These are phyloP conservation scores for Triplophysa bombifrons DNA, from an alignment of 2,797 vertebrate genomes.

Conservation along the genomic window DNA sequence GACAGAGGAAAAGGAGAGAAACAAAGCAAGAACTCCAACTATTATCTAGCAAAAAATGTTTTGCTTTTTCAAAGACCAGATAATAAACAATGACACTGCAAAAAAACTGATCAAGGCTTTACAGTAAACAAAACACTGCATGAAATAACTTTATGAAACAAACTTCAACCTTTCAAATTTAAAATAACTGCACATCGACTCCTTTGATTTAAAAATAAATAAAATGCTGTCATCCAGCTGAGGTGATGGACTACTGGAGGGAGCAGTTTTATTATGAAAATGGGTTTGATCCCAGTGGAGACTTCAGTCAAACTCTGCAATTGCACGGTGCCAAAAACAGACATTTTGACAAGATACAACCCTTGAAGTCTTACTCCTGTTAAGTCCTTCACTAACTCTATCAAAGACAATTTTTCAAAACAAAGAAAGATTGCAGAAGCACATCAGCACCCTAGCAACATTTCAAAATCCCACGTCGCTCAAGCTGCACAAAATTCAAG, in stretches of 20 bases:
- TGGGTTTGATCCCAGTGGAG: slow-evolving; percentile 22
- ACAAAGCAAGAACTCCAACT: slow-evolving; percentile 9
- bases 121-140: neutral
- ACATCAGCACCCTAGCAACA: slow-evolving; percentile 7
- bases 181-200: slow-evolving; percentile 25
- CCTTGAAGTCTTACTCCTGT: neutral
- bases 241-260: slow-evolving; percentile 18
- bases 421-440: slow-evolving; percentile 7
- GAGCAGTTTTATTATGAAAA: slow-evolving; percentile 24
- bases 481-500: neutral
- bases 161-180: slow-evolving; percentile 23
- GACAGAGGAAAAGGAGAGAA: neutral
- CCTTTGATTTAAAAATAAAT: slow-evolving; percentile 34
- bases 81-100: neutral
- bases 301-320: slow-evolving; percentile 38
- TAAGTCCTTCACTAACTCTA: slow-evolving; percentile 27
- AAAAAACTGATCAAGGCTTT: neutral
- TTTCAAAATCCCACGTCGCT: neutral
- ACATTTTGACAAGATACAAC: slow-evolving; percentile 35
- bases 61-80: slow-evolving; percentile 9
- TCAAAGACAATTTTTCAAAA: slow-evolving; percentile 24
- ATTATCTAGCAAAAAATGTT: slow-evolving; percentile 16
- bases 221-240: slow-evolving; percentile 7
- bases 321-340: slow-evolving; percentile 38
- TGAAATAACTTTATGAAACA: neutral